Conservation (phyloP, 2,113 vertebrate genomes). For the Rhynchomys soricoides region DNA sequence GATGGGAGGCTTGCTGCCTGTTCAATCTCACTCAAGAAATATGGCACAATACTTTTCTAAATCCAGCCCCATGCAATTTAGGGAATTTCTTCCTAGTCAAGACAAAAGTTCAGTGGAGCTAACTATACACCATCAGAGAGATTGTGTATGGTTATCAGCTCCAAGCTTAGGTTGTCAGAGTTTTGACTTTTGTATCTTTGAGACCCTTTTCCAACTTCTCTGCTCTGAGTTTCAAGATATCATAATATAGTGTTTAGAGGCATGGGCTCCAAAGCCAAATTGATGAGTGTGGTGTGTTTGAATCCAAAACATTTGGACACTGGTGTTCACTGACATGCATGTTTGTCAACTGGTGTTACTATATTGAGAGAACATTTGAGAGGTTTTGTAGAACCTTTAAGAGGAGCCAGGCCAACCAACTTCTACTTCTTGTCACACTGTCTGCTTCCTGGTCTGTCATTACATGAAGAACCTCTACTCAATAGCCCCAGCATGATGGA, state of each 20-base stretch:
- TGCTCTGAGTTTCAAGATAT: neutral
- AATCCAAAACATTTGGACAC: neutral
- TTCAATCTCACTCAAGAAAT: neutral
- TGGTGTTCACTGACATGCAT: too few species aligned
- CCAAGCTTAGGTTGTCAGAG: neutral
- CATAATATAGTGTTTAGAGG: neutral
- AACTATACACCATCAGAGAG: neutral
- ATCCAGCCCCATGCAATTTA: neutral
- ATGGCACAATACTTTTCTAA: neutral
- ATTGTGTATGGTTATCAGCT: neutral
- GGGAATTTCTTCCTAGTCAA: neutral
- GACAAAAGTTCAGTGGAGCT: neutral
- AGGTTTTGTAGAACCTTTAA: neutral
- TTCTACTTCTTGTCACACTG: neutral
- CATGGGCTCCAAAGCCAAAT: neutral
- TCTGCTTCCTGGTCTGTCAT: neutral
- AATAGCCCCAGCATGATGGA: neutral
- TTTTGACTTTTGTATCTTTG: neutral
- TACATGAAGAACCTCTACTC: neutral
- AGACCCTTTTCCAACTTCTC: constrained; percentile 27
- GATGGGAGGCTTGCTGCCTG: neutral
- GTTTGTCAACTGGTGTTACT: neutral
- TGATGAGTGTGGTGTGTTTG: neutral
- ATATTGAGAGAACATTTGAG: neutral
- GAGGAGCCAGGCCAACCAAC: neutral